Percentiles rank a stretch among this genome's conserved stretches.
These are phyloP conservation scores for Caenorhabditis briggsae DNA, from an alignment of 1,140 invertebrate genomes.

Conservation along the genomic window DNA sequence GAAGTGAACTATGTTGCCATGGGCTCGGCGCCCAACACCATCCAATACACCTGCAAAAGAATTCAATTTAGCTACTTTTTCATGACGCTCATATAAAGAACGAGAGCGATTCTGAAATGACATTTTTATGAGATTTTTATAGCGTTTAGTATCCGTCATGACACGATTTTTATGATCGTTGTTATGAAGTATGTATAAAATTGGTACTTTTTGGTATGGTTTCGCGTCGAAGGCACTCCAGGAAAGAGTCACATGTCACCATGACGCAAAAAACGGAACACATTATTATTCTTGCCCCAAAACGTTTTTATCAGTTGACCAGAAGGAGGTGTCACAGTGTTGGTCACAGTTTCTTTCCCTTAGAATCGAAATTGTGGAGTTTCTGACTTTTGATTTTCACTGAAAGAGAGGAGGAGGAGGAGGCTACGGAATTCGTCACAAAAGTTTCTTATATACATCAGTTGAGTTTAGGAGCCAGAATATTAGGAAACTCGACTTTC, in stretches of 20 bases:
- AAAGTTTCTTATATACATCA: neutral
- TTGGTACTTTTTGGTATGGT: too few relatives aligned
- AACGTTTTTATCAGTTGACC: neutral
- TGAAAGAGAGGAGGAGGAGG: too few relatives aligned
- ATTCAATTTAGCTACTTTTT: neutral
- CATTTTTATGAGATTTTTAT: neutral
- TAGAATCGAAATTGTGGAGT: neutral
- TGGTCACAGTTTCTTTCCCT: neutral
- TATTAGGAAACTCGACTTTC: too few relatives aligned
- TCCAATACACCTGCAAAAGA: neutral
- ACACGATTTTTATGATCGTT: constrained; percentile 1
- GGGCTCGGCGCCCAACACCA: too few relatives aligned
- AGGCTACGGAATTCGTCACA: neutral
- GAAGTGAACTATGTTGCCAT: neutral
- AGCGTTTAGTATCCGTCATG: too few relatives aligned
- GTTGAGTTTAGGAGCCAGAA: too few relatives aligned
- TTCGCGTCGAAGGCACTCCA: too few relatives aligned
- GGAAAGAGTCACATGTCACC: neutral
- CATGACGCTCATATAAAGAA: neutral
- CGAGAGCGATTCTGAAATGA: neutral
- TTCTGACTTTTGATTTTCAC: neutral
- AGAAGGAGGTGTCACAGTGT: neutral
- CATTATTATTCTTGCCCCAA: too few relatives aligned
- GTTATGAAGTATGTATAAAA: too few relatives aligned
- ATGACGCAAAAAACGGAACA: constrained; percentile 12